Base-by-base conservation (phyloP, 2,113 vertebrate species). In the Scalopus aquaticus region DNA sequence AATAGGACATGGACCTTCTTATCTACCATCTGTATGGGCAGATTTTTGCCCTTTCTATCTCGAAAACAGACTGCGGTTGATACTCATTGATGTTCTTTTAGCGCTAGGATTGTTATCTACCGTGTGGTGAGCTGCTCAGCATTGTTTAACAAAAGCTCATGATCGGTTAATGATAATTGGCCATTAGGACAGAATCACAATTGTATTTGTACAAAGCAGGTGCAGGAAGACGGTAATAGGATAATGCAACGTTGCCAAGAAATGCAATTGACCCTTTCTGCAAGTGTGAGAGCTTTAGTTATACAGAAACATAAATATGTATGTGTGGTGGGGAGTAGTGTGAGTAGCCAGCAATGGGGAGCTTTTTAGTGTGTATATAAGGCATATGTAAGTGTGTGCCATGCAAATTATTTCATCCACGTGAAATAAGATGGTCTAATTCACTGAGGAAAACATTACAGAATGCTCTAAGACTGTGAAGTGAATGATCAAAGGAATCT, bases 1-100 rank as follows among this genome's bases (percentile, higher is more conserved):
- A 91, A 96, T 64, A 96, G 96, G 79, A 93, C 2, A 32, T 32
- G 15, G 30, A 26, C 30, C 39, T 37, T 78, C 91, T 69, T 77
- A 84, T 67, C 94, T 84, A 28, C 74, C 80, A 69, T 85, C 56
- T 78, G 20, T 37, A 76, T 72, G 46, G 49, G 88, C 56, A 70
- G 65, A 64, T 60, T 32, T 16, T 28, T 91, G 76, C 62, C 80
- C 79, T 95, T 93, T 90, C 37, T 11, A 4, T 94, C 76, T 92
- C 72, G 78, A 54, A 81, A 91, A 77, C n/a, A 56, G 44, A 65
- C 77, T 7, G 32, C 19, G 9, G 37, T 20, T 72, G 69, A 30
- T 54, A 30, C 73, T 56, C 30, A 37, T 49, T 1, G 6, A 44
- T 51, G 91, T 6, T 65, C 37, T 77, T 69, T 91, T 1, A 44